phyloP scores from a whole-genome alignment of 2,797 vertebrate genomes.

The Manis pentadactyla region DNA sequence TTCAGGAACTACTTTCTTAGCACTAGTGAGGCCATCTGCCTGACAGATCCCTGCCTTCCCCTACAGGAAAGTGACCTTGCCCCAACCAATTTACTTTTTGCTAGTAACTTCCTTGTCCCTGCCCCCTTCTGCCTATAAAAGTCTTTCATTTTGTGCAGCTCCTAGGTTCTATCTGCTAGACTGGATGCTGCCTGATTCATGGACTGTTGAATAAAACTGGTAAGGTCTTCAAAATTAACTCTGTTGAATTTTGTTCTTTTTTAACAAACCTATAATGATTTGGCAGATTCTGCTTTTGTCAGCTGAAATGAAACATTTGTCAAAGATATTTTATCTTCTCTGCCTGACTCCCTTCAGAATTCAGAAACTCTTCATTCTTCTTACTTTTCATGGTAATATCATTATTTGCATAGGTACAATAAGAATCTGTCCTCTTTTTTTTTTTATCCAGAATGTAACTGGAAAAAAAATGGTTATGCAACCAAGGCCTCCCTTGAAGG shows the following conservation, averaged over 20 bases:
- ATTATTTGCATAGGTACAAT: neutral
- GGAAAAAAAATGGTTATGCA: neutral
- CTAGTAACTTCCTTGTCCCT: neutral
- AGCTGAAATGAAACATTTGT: neutral
- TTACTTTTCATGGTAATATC: neutral
- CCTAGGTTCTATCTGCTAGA: neutral
- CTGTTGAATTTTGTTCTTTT: neutral
- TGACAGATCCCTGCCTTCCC: neutral
- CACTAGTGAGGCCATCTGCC: neutral
- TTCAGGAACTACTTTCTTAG: neutral
- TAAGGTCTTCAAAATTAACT: neutral
- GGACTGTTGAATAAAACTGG: neutral
- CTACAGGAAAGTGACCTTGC: neutral
- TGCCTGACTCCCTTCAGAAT: neutral
- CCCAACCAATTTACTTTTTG: neutral
- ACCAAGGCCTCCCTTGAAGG: neutral
- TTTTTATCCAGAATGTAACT: neutral
- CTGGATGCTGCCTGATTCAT: neutral
- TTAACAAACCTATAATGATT: neutral
- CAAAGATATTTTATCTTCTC: neutral
- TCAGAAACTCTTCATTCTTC: neutral
- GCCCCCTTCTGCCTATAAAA: neutral
- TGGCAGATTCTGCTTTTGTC: conserved; percentile 17
- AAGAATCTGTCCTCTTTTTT: neutral
- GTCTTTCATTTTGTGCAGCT: neutral